Conservation (phyloP, 2,888 invertebrate genomes). For the Eugnorisma glareosa region DNA sequence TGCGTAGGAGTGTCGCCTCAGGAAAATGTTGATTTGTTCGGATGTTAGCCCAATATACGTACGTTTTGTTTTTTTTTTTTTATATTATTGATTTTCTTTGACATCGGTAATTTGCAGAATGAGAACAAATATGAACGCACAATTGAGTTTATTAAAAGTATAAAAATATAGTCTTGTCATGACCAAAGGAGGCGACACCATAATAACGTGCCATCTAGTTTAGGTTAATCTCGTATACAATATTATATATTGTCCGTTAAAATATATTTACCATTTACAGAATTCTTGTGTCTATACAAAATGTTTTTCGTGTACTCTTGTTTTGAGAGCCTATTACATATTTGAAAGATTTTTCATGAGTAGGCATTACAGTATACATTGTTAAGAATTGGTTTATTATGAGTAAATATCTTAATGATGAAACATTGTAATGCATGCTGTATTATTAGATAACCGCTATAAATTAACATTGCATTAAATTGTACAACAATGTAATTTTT, state of each 20-base stretch:
- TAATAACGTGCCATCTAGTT: conserved; percentile 91
- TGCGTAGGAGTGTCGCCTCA: conserved; percentile 89
- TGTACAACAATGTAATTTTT: conserved; percentile 81
- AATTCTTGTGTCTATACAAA: conserved; percentile 91
- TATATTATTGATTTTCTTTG: conserved; percentile 69
- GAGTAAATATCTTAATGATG: conserved; percentile 70
- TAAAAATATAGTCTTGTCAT: conserved; percentile 78
- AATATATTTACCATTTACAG: conserved; percentile 91
- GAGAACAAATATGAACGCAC: conserved; percentile 86
- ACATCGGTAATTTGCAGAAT: conserved; percentile 74
- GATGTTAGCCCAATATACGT: conserved; percentile 74
- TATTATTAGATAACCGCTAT: conserved; percentile 80
- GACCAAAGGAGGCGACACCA: conserved; percentile 90
- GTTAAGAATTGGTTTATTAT: conserved; percentile 76
- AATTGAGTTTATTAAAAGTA: conserved; percentile 84
- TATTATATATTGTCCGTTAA: conserved; percentile 91
- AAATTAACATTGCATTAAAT: conserved; percentile 84
- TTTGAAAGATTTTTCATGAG: conserved; percentile 84
- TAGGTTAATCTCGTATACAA: conserved; percentile 91
- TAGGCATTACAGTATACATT: conserved; percentile 79
- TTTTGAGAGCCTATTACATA: conserved; percentile 90
- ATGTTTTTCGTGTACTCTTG: conserved; percentile 91
- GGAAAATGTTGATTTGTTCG: conserved; percentile 70
- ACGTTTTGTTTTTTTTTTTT: conserved; percentile 65
- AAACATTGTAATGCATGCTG: conserved; percentile 75